These are phyloP conservation scores for Plemyria rubiginata DNA, from an alignment of 2,888 invertebrate species.

Conservation along the genomic window DNA sequence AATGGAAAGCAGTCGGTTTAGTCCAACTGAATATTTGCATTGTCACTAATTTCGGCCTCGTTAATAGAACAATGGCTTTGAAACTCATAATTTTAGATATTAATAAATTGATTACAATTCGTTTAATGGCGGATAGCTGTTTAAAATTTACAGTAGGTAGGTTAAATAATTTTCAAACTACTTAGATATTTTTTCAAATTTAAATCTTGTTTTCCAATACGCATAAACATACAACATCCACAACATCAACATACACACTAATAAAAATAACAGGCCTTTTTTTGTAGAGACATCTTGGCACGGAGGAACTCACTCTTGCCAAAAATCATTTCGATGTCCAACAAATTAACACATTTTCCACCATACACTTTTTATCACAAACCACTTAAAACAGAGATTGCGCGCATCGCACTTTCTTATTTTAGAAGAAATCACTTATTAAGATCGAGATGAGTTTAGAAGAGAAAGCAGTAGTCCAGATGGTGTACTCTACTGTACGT, in stretches of 20 bases:
- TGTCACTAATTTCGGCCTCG: constrained; percentile 4
- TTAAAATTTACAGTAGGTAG: no score
- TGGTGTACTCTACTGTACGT: neutral
- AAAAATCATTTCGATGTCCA: constrained; percentile 28
- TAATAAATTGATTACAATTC: neutral
- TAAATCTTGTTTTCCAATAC: neutral
- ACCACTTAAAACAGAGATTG: neutral
- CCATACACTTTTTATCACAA: constrained; percentile 24
- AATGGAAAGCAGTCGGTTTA: neutral
- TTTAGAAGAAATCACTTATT: constrained; percentile 3
- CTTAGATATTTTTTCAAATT: neutral
- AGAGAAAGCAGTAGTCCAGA: neutral
- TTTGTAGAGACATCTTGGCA: constrained; percentile 68
- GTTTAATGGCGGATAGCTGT: neutral
- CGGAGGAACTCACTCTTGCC: constrained; percentile 46
- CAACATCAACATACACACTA: constrained; percentile 49
- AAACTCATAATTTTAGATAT: neutral
- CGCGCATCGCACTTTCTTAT: neutral
- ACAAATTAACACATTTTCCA: constrained; percentile 29
- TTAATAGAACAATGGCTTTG: neutral
- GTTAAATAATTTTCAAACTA: no score
- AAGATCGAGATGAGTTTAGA: neutral
- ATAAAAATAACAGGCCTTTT: constrained; percentile 65
- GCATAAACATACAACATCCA: neutral
- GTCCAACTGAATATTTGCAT: neutral